These are phyloP conservation scores for Bombus confusus DNA, from an alignment of 1,140 invertebrate species.

Conservation along the genomic window DNA sequence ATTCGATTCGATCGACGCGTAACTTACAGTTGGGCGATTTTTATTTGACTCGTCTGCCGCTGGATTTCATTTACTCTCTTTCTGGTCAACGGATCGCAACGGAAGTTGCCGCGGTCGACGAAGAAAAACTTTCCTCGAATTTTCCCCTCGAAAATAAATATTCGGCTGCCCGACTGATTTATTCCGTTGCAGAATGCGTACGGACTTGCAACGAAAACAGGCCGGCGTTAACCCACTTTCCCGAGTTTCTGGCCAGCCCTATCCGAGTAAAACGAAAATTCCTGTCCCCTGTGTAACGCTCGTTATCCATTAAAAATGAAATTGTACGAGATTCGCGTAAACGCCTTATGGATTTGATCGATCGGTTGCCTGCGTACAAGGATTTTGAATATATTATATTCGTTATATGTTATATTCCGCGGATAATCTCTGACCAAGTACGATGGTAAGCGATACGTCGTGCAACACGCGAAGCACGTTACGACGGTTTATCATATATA, in stretches of 20 bases:
- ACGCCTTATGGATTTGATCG: background rate
- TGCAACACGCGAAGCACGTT: too few relatives aligned
- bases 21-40: conserved; percentile 11
- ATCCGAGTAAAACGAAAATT: background rate
- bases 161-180: conserved; percentile 40
- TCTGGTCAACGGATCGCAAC: conserved; percentile 19
- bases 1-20: background rate
- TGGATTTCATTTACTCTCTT: conserved; percentile 18
- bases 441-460: too few relatives aligned
- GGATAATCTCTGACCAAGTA: too few relatives aligned
- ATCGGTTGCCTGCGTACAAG: too few relatives aligned
- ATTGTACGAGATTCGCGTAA: background rate
- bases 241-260: background rate
- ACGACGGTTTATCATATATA: too few relatives aligned
- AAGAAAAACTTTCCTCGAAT: conserved; percentile 24
- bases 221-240: conserved; percentile 37
- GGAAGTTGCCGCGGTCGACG: background rate
- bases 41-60: conserved; percentile 27
- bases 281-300: background rate
- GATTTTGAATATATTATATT: too few relatives aligned
- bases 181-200: conserved; percentile 47
- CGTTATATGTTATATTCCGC: too few relatives aligned
- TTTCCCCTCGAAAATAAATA: conserved; percentile 44
- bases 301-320: background rate
- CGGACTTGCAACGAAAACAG: conserved; percentile 28